Base-by-base conservation (phyloP, 2,888 invertebrate species). In the Celastrina argiolus region DNA sequence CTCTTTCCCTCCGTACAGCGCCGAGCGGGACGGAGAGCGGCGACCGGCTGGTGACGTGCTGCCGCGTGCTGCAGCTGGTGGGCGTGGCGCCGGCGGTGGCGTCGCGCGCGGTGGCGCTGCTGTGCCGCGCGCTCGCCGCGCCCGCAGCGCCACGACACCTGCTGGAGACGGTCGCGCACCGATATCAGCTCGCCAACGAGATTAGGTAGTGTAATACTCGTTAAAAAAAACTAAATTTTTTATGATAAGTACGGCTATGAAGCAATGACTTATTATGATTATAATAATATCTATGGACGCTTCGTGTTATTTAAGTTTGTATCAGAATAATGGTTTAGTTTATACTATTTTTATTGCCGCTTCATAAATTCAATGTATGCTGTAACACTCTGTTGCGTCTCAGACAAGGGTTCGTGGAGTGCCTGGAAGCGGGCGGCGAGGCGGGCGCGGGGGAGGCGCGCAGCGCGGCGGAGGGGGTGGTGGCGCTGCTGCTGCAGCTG, bases 331-430 rank as follows among this genome's bases (percentile, higher is more conserved):
- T 31, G 7, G 31, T 31, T 5, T 3, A 31, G 31, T 6, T 5
- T 28, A 36, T 36, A 10, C 0, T 36, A 36, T 36, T 7, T 4
- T 36, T 8, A 36, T 8, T 12, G 12, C 10, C 1, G 12, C 1
- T 36, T 3, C 8, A 36, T 36, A 2, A 36, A 36, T 36, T 8
- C 12, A 59, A 2, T 39, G 14, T 5, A 10, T 16, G 36, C 22
- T 7, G 31, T 1, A 16, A 22, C 45, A 18, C 39, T 2, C 36
- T 26, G 16, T n/a, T n/a, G 26, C 34, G 10, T 18, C n/a, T 12
- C 69, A 87, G 87, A 63, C 83, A 86, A 71, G 84, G 96, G 0
- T 98, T 98, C 88, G 97, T 98, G 8, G 97, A 98, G 75, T 96
- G 97, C 78, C 82, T 85, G 73, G 80, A 75, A 45, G 67, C 76